Conservation (phyloP, 2,888 invertebrate genomes). For the Lepidochrysops patricia region DNA sequence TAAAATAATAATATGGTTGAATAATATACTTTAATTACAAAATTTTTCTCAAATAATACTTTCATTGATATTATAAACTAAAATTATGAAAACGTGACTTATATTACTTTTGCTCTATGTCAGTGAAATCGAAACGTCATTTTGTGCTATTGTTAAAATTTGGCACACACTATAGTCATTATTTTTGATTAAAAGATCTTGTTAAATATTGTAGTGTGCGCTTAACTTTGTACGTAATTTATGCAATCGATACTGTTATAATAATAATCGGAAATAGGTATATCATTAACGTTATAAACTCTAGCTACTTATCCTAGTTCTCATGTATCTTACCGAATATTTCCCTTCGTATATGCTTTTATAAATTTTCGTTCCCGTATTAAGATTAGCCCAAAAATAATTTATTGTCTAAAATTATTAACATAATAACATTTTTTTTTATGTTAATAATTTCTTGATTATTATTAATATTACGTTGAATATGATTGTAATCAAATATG, state of each 20-base stretch:
- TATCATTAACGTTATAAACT: slow-evolving; percentile 11
- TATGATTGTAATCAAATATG: not conserved
- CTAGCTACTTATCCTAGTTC: not conserved
- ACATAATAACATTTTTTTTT: not conserved
- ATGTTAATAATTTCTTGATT: too few relatives aligned
- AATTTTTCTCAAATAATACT: too few relatives aligned
- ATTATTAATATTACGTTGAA: not conserved
- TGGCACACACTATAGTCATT: slow-evolving; percentile 5
- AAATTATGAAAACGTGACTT: not conserved
- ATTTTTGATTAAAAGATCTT: slow-evolving; percentile 5
- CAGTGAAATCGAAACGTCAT: slow-evolving; percentile 18
- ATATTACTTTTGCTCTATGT: slow-evolving; percentile 11
- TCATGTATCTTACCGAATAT: not conserved
- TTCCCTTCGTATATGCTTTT: not conserved
- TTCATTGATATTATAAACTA: not conserved
- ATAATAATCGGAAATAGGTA: slow-evolving; percentile 13
- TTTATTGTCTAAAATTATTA: not conserved
- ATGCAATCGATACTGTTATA: slow-evolving; percentile 1
- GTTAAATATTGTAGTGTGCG: slow-evolving; percentile 10
- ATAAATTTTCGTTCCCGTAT: not conserved
- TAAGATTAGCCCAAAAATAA: not conserved
- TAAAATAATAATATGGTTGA: too few relatives aligned
- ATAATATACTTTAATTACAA: too few relatives aligned
- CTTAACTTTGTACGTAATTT: slow-evolving; percentile 9
- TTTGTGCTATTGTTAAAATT: slow-evolving; percentile 17